These are phyloP conservation scores for Xenopus tropicalis DNA, from an alignment of 2,113 vertebrate species.

Conservation along the genomic window UCB_Xtro_10.0 CM004450.2:103438001-103438500, in stretches of 20 bases:
- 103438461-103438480: no score
- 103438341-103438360: slow-evolving; percentile 20
- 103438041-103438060: slow-evolving; percentile 16
- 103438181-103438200: background rate
- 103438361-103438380: background rate
- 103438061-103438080: slow-evolving; percentile 58
- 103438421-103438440: no score
- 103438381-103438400: no score
- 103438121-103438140: slow-evolving; percentile 23
- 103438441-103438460: no score
- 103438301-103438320: background rate
- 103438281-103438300: background rate
- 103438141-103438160: background rate
- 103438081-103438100: slow-evolving; percentile 43
- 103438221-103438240: background rate
- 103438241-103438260: slow-evolving; percentile 19
- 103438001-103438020: no score
- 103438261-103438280: background rate
- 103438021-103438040: no score
- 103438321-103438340: background rate
- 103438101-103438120: slow-evolving; percentile 47
- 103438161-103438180: background rate
- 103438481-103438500: no score
- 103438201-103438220: no score
- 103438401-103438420: no score